Base-by-base conservation (phyloP, 2,888 invertebrate species). In the Megastigmus dorsalis region DNA sequence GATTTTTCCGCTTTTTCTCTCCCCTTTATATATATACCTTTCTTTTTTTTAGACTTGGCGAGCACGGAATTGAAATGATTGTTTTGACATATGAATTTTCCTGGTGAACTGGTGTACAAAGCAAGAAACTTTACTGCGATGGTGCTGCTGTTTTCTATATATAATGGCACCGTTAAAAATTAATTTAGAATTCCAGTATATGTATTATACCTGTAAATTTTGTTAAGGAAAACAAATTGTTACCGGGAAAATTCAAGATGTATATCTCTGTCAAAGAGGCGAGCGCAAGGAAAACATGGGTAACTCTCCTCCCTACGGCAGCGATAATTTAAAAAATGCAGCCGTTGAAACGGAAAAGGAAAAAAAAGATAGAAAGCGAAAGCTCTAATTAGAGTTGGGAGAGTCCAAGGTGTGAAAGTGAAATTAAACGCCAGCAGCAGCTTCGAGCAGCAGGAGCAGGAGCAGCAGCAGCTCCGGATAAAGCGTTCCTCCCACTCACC, bases 81-180 rank as follows among this genome's bases (percentile, higher is more conserved):
- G 52, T 73, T 73, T 67, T 67, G 73, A 73, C 73, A 54, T 60
- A 48, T 63, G 71, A 45, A 55, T 38, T 63, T 54, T 43, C 7
- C n/a, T n/a, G n/a, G n/a, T n/a, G n/a, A n/a, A n/a, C n/a, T n/a
- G n/a, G n/a, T n/a, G n/a, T n/a, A n/a, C n/a, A n/a, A n/a, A n/a
- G n/a, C n/a, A n/a, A n/a, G n/a, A n/a, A n/a, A n/a, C n/a, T n/a
- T n/a, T n/a, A n/a, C n/a, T n/a, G n/a, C n/a, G n/a, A n/a, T n/a
- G n/a, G n/a, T n/a, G n/a, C n/a, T n/a, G n/a, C n/a, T n/a, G n/a
- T n/a, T n/a, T n/a, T n/a, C n/a, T n/a, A n/a, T n/a, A n/a, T n/a
- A n/a, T n/a, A n/a, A n/a, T n/a, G n/a, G n/a, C n/a, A n/a, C n/a
- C n/a, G n/a, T n/a, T n/a, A n/a, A n/a, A n/a, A n/a, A n/a, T n/a